These are phyloP conservation scores for Drosophila micromelanica DNA, from an alignment of 1,140 invertebrate species.

Conservation along the genomic window DNA sequence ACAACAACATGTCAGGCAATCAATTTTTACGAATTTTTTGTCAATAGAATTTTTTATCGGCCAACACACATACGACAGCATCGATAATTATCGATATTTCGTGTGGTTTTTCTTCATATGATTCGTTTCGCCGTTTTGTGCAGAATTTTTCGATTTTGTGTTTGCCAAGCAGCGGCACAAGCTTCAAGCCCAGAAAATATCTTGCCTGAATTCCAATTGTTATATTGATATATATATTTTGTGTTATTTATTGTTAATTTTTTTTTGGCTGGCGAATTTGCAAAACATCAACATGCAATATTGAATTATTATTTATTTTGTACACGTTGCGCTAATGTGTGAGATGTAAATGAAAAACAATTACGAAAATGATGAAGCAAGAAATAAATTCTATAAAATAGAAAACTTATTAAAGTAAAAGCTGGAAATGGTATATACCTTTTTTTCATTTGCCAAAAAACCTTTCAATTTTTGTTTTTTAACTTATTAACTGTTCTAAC, in stretches of 20 bases:
- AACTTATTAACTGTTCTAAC: too few species aligned
- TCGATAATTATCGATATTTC: constrained; percentile 57
- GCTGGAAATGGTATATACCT: too few species aligned
- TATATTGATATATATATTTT: constrained; percentile 20
- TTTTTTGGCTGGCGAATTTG: constrained; percentile 35
- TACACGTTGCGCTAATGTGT: constrained; percentile 56
- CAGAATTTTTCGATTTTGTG: constrained; percentile 50
- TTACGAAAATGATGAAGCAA: constrained; percentile 10
- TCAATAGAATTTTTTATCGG: constrained; percentile 23
- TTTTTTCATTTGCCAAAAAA: too few species aligned
- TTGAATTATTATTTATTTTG: constrained; percentile 46
- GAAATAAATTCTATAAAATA: constrained; percentile 1
- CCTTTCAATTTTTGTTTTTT: too few species aligned
- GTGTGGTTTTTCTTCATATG: constrained; percentile 49
- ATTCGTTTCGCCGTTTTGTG: constrained; percentile 69
- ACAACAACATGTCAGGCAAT: constrained; percentile 32
- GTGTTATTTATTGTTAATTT: constrained; percentile 11
- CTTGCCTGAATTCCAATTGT: constrained; percentile 23
- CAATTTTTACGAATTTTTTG: background rate
- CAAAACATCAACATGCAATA: constrained; percentile 80
- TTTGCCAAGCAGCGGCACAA: constrained; percentile 29
- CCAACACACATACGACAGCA: constrained; percentile 55
- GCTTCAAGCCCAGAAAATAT: constrained; percentile 33
- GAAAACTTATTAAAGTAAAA: background rate
- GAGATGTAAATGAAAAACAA: constrained; percentile 5